Conservation (phyloP, 2,113 vertebrate genomes). For the Sinocyclocheilus maitianheensis region DNA sequence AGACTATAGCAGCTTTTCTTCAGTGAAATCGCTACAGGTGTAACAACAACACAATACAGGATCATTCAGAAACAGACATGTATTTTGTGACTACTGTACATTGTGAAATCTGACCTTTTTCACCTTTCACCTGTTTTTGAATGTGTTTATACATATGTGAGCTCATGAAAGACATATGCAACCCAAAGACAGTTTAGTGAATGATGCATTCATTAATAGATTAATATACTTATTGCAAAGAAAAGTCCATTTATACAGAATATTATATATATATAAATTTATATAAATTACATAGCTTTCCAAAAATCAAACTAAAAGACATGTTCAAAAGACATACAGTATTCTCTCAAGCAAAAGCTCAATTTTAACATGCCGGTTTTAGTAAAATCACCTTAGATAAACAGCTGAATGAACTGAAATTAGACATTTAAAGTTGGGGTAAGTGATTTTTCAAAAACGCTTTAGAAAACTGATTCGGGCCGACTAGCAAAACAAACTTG, state of each 20-base stretch:
- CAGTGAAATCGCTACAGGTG: background rate
- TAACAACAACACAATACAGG: conserved; percentile 26
- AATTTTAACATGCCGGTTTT: background rate
- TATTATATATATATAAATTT: background rate
- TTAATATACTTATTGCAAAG: background rate
- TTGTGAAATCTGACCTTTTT: background rate
- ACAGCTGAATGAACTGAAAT: background rate
- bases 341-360: conserved; percentile 2
- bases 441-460: too few relatives aligned
- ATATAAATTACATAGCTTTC: conserved; percentile 19
- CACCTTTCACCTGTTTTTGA: background rate
- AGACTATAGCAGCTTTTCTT: conserved; percentile 34
- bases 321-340: background rate
- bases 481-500: too few relatives aligned
- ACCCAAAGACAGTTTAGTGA: background rate
- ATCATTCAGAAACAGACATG: conserved; percentile 29
- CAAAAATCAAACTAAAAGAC: background rate
- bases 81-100: conserved; percentile 8
- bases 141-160: background rate
- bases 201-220: background rate
- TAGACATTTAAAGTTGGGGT: background rate
- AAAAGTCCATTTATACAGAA: background rate
- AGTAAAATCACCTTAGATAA: too few relatives aligned
- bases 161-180: conserved; percentile 3
- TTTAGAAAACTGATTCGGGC: too few relatives aligned